Conservation (phyloP, 2,888 invertebrate genomes). For the Hypercompe scribonia region DNA sequence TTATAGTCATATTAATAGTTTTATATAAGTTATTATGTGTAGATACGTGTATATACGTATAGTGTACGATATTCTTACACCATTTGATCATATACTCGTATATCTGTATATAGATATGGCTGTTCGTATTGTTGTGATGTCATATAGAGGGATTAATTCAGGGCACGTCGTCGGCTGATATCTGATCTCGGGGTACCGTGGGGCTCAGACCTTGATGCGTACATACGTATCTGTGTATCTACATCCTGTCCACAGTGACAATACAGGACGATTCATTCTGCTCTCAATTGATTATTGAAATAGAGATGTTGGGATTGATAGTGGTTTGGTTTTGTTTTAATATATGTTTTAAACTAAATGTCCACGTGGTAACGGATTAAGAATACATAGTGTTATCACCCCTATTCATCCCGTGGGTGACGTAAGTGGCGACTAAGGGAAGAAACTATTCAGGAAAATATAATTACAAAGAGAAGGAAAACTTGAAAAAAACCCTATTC, state of each 20-base stretch:
- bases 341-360: not conserved
- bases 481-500: no score
- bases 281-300: constrained; percentile 23
- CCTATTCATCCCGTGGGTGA: no score
- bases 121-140: constrained; percentile 69
- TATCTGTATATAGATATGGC: constrained; percentile 29
- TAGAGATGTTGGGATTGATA: constrained; percentile 7
- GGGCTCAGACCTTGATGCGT: constrained; percentile 68
- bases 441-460: no score
- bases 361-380: no score
- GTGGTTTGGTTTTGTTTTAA: constrained; percentile 3
- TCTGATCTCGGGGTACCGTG: constrained; percentile 76
- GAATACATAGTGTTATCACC: no score
- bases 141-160: constrained; percentile 81
- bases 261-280: constrained; percentile 38
- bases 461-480: no score
- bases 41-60: not conserved
- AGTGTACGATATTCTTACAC: not conserved
- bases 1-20: not conserved
- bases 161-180: constrained; percentile 79
- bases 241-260: constrained; percentile 40
- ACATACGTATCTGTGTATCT: constrained; percentile 41
- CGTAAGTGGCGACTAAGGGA: no score
- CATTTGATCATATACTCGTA: constrained; percentile 9
- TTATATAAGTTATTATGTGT: not conserved